These are phyloP conservation scores for Blastomussa wellsi DNA, from an alignment of 92 coral and sea anemone species.

Conservation along the genomic window DNA sequence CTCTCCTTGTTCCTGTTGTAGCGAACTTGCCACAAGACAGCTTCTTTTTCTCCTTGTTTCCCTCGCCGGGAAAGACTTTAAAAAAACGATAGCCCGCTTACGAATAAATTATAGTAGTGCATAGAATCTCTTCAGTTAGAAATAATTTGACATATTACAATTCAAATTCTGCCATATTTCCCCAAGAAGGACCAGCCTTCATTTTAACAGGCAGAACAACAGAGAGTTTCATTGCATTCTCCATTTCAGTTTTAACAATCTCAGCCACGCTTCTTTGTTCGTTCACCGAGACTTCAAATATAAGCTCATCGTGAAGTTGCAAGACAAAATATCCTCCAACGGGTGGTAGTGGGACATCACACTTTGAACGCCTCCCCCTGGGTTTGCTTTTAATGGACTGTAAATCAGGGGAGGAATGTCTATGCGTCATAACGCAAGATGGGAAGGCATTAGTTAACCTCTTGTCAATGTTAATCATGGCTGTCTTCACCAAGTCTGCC, in stretches of 20 bases:
- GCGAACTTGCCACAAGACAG: background rate
- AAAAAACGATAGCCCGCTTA: background rate
- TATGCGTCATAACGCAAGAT: conserved; percentile 71
- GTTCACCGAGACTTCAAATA: conserved; percentile 79
- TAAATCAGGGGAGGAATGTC: conserved; percentile 57
- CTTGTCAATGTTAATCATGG: conserved; percentile 92
- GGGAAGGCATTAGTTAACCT: conserved; percentile 71
- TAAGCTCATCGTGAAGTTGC: conserved; percentile 92
- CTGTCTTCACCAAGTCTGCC: conserved; percentile 93
- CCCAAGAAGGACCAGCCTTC: conserved; percentile 98
- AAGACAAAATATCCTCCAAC: conserved; percentile 85
- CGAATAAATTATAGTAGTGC: background rate
- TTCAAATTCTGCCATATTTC: conserved; percentile 81
- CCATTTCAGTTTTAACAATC: conserved; percentile 91
- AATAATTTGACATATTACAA: conserved; percentile 31
- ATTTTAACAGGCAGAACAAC: conserved; percentile 88
- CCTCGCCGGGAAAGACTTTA: background rate
- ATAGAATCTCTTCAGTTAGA: background rate
- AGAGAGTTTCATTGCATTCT: conserved; percentile 81
- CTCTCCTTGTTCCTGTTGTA: background rate
- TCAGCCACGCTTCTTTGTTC: conserved; percentile 79
- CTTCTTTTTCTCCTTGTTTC: background rate
- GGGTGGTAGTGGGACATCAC: conserved; percentile 54
- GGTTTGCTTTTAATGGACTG: conserved; percentile 20
- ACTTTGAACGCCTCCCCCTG: conserved; percentile 55